Base-by-base conservation (phyloP, 2,888 invertebrate species). In the Salticus scenicus region DNA sequence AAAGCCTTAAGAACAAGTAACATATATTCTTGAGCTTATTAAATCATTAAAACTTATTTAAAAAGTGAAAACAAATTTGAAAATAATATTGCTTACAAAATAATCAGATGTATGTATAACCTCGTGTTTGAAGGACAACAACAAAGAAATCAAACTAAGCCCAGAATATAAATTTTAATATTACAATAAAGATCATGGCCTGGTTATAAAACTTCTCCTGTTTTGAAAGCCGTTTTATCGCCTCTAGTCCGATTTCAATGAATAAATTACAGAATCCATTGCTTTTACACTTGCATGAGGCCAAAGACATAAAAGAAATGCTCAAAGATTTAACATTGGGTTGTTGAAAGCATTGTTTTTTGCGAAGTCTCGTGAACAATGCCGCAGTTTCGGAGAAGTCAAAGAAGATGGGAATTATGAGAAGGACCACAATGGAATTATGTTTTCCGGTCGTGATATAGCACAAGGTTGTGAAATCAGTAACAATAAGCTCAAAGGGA, bases 391-490 rank as follows among this genome's bases (percentile, higher is more conserved):
- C 82, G 67, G 30, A 69, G 80, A 80, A 79, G 33, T 63, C 64
- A 74, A 74, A 81, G 70, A 70, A 75, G 57, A 75, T 74, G 57
- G 27, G 76, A 83, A 76, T 83, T 76, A 83, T 76, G 76, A 76
- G 82, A 75, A 72, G 37, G 30, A 28, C 76, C 42, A 76, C 76
- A 83, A 83, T 76, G 76, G 82, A 83, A 83, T 83, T 83, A 76
- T 72, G 66, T 64, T 83, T 83, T 83, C 82, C 82, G 82, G 82
- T 76, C 76, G 76, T 83, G 76, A 83, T 83, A 57, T 83, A 76
- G 82, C 76, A 83, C 82, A 83, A 83, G 82, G 82, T 83, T 83
- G 76, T 42, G 72, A 83, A 83, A 83, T 76, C 76, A 71, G 64
- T 67, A 66, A 83, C 82, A 83, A 83, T 83, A 76, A 30, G 70